Percentiles rank a stretch among this genome's conserved stretches.
Conservation (phyloP, 2,888 invertebrate species). For the Agrochola lota region DNA sequence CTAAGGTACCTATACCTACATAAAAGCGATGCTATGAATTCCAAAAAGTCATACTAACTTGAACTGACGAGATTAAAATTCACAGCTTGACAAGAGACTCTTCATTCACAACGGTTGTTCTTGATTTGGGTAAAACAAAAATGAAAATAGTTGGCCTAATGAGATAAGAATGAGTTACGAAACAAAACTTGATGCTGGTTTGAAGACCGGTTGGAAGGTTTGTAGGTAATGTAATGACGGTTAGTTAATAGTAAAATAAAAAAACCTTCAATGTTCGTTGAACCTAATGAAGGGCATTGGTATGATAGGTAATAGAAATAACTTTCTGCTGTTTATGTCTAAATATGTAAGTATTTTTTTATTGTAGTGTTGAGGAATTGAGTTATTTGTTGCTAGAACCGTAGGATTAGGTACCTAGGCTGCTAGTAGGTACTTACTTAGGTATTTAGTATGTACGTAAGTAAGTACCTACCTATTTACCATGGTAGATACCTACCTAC, state of each 20-base stretch:
- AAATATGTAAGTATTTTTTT: no score
- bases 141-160: neutral
- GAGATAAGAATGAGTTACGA: constrained; percentile 16
- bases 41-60: no score
- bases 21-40: neutral
- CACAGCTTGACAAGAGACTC: neutral
- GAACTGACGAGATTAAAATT: neutral
- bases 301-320: neutral
- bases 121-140: neutral
- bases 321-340: neutral
- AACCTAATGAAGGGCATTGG: neutral
- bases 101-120: neutral
- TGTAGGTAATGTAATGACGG: neutral
- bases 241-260: no score
- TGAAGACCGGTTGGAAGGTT: constrained; percentile 30
- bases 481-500: no score
- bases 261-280: neutral
- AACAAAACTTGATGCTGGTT: constrained; percentile 6
- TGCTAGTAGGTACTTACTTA: no score
- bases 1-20: no score
- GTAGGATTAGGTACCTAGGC: no score
- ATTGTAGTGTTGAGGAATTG: no score
- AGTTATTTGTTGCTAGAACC: no score
- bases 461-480: no score
- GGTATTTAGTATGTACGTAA: no score